Evolutionary conservation across 2,888 invertebrate species (phyloP), one percentile per base, ranked within the genome.

Genomic region (Ormyrus thymus): DNA sequence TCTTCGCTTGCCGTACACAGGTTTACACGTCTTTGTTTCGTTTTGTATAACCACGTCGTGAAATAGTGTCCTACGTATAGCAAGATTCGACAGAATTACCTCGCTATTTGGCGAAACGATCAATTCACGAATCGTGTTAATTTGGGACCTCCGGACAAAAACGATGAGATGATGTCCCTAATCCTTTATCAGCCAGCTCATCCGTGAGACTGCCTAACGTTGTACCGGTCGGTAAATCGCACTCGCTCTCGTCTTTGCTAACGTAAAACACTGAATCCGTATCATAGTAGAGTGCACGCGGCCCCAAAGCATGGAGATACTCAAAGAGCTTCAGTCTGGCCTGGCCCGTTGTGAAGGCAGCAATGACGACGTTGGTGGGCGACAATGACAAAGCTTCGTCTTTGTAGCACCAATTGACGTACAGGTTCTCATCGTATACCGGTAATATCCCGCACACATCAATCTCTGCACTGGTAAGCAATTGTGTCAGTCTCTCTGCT

Each of bases 231-330:
- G 13, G 10, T 15, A 66, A 15, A 6, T 66, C 29, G 9, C 7
- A 3, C 43, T 53, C 53, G 2, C 7, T n/a, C n/a, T n/a, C 51
- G 11, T 5, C 15, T 66, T 0, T 7, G 45, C 7, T 70, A 0
- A 61, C 50, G 61, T 50, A 73, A 11, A 78, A 7, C 0, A 69
- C 51, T 48, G 68, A 69, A n/a, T 72, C 73, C 0, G 78, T 72
- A n/a, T 79, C 75, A 9, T 59, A 45, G 29, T 75, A 79, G 8
- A 59, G 15, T 3, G 61, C 73, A 6, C 73, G 43, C 50, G 82
- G 72, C 6, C 81, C 84, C 9, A 90, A 78, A 11, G 73, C 76
- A 10, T 89, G 84, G 3, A 90, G 76, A 43, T 86, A 85, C 6
- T 75, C 70, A 78, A 88, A 80, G 65, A 53, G 70, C 43, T 7